A percentile compares a stretch with the other conserved stretches of the same genome.
These are phyloP conservation scores for Sebastes minor DNA, from an alignment of 2,797 vertebrate genomes.

Conservation along the genomic window DNA sequence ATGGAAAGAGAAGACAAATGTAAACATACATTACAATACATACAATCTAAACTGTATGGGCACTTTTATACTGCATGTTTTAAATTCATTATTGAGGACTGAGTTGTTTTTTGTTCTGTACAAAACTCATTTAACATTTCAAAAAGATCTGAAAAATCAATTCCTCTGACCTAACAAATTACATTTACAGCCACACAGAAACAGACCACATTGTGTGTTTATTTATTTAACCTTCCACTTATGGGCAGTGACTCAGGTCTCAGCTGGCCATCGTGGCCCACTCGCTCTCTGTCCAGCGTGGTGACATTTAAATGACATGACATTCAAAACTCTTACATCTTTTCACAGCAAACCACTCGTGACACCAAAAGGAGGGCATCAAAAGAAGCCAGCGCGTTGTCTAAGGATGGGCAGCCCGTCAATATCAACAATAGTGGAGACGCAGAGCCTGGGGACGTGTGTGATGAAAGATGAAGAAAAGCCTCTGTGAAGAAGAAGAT, in stretches of 20 bases:
- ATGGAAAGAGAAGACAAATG: not conserved
- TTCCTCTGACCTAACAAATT: not conserved
- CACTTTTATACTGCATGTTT: not conserved
- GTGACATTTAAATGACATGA: constrained; percentile 50
- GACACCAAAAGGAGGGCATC: constrained; percentile 74
- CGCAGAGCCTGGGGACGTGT: constrained; percentile 41
- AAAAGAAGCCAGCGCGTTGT: constrained; percentile 64
- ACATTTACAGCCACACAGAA: not conserved
- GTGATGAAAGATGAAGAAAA: constrained; percentile 66
- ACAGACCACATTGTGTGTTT: not conserved
- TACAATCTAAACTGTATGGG: not conserved
- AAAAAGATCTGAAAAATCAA: not conserved
- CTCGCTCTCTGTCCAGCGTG: constrained; percentile 7
- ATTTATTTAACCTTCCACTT: constrained; percentile 24
- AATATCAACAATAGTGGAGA: constrained; percentile 39
- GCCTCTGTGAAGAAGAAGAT: not conserved
- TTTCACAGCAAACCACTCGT: constrained; percentile 70
- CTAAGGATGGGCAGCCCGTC: constrained; percentile 64
- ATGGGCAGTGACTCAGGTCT: constrained; percentile 33
- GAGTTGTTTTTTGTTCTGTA: not conserved
- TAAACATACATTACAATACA: too few relatives aligned
- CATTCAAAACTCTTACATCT: constrained; percentile 43
- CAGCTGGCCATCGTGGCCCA: not conserved
- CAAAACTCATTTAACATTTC: not conserved
- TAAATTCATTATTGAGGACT: not conserved